A percentile compares a stretch with the other conserved stretches of the same genome.
Evolutionary conservation across 1,140 invertebrate species (phyloP).

Genomic region (Homarus americanus): DNA sequence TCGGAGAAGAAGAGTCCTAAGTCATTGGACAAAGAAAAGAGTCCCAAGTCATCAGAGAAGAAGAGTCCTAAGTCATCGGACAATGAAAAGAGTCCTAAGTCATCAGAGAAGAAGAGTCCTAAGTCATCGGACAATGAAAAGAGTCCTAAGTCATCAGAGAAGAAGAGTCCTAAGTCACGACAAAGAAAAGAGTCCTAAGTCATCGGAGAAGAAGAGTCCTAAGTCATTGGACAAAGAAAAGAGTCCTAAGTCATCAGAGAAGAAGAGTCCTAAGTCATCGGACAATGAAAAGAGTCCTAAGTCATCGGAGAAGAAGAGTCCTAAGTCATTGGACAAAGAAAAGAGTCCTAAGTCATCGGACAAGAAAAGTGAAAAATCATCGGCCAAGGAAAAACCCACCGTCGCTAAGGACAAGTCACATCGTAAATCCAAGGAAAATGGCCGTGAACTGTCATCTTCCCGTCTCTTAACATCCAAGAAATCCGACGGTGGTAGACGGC

Average conservation of each 20-base stretch:
- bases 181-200: not conserved
- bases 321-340: not conserved
- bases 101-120: not conserved
- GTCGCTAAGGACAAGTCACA: no score
- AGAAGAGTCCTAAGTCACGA: no score
- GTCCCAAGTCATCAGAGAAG: not conserved
- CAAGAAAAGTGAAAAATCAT: not conserved
- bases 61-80: not conserved
- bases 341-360: not conserved
- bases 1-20: no score
- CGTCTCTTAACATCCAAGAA: no score
- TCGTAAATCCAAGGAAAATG: no score
- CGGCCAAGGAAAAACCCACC: no score
- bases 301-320: not conserved
- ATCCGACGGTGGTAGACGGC: no score
- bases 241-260: not conserved
- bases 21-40: no score
- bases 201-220: not conserved
- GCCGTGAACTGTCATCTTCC: no score
- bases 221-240: no score
- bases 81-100: not conserved
- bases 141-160: not conserved
- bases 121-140: not conserved
- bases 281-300: not conserved
- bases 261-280: not conserved